A percentile compares a stretch with the other conserved stretches of the same genome.
Evolutionary conservation across 1,140 invertebrate genomes (phyloP).

Genomic region (Drosophila takahashii): DNA sequence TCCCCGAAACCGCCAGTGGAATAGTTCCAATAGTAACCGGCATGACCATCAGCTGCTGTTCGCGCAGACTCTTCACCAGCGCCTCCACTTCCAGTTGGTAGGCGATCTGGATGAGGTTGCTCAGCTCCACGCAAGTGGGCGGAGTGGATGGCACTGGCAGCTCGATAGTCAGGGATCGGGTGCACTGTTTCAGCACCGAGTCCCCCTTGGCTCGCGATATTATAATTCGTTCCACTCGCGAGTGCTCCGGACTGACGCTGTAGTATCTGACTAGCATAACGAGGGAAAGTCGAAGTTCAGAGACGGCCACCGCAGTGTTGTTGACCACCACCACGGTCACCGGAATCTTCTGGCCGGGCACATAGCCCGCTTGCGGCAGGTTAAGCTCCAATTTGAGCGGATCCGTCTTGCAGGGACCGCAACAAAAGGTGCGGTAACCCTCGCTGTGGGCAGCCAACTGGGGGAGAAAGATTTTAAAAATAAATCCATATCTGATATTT

Average conservation of each 20-base stretch:
- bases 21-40: constrained; percentile 87
- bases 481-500: not conserved
- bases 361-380: constrained; percentile 76
- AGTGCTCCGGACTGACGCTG: constrained; percentile 86
- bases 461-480: not conserved
- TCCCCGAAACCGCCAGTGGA: constrained; percentile 76
- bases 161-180: constrained; percentile 64
- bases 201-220: constrained; percentile 85
- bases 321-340: constrained; percentile 73
- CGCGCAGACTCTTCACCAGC: constrained; percentile 79
- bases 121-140: constrained; percentile 88
- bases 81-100: constrained; percentile 88
- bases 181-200: constrained; percentile 85
- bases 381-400: constrained; percentile 74
- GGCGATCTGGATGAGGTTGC: constrained; percentile 88
- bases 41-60: constrained; percentile 85
- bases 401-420: constrained; percentile 77
- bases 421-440: constrained; percentile 74
- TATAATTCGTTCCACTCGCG: constrained; percentile 86
- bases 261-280: constrained; percentile 84
- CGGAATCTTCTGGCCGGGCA: constrained; percentile 76
- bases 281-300: constrained; percentile 85
- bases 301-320: constrained; percentile 85
- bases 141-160: constrained; percentile 89
- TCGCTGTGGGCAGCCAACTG: constrained; percentile 70